phyloP scores from a whole-genome alignment of 2,113 vertebrate genomes.

The Pachypanchax playfairii region DNA sequence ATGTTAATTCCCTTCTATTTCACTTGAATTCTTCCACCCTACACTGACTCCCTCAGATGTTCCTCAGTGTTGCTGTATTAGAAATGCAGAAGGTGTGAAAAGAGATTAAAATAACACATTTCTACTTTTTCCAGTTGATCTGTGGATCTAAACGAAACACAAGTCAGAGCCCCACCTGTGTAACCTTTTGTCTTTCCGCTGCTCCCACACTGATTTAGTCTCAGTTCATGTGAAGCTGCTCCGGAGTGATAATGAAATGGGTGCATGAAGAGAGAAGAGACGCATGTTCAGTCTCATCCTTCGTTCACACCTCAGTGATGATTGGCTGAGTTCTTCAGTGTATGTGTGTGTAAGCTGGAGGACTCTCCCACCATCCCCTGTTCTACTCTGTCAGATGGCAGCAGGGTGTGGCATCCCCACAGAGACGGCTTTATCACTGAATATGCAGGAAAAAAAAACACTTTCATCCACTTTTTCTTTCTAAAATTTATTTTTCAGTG shows the following conservation, averaged over 20 bases:
- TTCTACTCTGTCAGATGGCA: constrained; percentile 38
- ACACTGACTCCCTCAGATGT: too few species aligned
- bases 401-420: constrained; percentile 67
- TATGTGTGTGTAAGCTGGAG: constrained; percentile 20
- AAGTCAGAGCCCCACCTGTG: not conserved
- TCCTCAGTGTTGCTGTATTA: too few species aligned
- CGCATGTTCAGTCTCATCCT: constrained; percentile 23
- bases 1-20: too few species aligned
- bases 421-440: constrained; percentile 32
- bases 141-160: not conserved
- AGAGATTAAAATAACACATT: too few species aligned
- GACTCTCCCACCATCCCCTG: constrained; percentile 35
- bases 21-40: too few species aligned
- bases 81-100: too few species aligned
- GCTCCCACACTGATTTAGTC: not conserved
- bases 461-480: not conserved
- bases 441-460: constrained; percentile 9
- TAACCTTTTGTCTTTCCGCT: not conserved
- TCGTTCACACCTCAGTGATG: constrained; percentile 52
- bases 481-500: not conserved
- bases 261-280: constrained; percentile 17
- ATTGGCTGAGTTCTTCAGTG: constrained; percentile 22
- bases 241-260: constrained; percentile 4
- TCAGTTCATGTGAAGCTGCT: constrained; percentile 4
- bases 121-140: not conserved